phyloP scores from a whole-genome alignment of 2,113 vertebrate species.

The Takifugu flavidus region DNA sequence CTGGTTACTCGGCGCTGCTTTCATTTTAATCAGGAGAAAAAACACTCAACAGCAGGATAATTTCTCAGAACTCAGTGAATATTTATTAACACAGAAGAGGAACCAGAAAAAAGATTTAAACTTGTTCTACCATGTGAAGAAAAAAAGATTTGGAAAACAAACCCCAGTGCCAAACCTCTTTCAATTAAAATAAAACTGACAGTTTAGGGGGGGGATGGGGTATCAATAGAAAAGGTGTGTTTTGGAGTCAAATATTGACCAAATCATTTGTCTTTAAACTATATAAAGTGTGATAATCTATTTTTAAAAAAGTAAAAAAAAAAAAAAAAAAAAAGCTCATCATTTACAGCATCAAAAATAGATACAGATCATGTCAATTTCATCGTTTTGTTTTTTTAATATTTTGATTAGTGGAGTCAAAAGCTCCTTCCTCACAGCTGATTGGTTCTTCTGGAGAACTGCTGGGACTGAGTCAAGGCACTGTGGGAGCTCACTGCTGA shows the following conservation, averaged over 20 bases:
- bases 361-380: conserved; percentile 13
- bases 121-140: conserved; percentile 37
- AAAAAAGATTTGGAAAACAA: conserved; percentile 6
- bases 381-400: background rate
- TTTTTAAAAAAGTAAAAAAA: conserved; percentile 44
- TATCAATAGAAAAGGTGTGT: conserved; percentile 37
- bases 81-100: conserved; percentile 62
- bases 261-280: conserved; percentile 52
- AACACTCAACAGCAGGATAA: background rate
- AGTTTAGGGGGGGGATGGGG: conserved; percentile 12
- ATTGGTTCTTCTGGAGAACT: conserved; percentile 77
- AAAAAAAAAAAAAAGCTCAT: conserved; percentile 32
- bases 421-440: conserved; percentile 16
- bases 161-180: conserved; percentile 30
- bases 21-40: background rate
- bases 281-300: conserved; percentile 61
- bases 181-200: background rate
- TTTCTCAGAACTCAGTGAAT: conserved; percentile 52
- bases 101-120: conserved; percentile 43
- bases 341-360: conserved; percentile 58
- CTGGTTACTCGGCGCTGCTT: too few relatives aligned
- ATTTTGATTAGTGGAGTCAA: background rate
- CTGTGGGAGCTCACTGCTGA: conserved; percentile 73
- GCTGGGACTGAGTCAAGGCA: conserved; percentile 79
- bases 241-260: conserved; percentile 91